Base-by-base conservation (phyloP, 2,113 vertebrate species). In the Choloepus hoffmanni region DNA sequence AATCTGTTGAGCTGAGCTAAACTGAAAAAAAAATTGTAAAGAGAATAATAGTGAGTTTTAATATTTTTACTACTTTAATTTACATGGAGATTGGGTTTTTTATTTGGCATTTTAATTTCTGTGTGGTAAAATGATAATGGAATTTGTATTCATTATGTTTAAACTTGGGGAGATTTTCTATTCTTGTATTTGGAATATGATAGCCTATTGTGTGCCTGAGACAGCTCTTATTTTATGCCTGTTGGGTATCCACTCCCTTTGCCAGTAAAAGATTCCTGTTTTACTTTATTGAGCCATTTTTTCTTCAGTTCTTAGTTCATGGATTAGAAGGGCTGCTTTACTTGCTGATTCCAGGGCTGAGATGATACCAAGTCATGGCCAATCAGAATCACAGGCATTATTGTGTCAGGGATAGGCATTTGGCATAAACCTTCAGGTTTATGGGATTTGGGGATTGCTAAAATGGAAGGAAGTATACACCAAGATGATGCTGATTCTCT, bases 91-190 rank as follows among this genome's bases (percentile, higher is more conserved):
- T 18, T 30, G 10, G 28, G n/a, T 45, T 90, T 88, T 50, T 88
- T 67, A 88, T 67, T 78, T 88, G 65, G 26, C 67, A 76, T 73
- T 93, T 95, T 85, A 68, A 74, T 63, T 78, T 84, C 62, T 40
- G 3, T 55, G 53, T 79, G 58, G 23, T 36, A 83, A 73, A 83
- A 84, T 36, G 13, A 67, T 40, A 62, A 74, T 24, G 33, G 58
- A 67, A 53, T 45, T 36, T 36, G 60, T 45, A 48, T 55, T 81
- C 62, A 28, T 73, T 91, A 21, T 86, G 18, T 91, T 95, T 48
- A 92, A 23, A 79, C 45, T 67, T 93, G 68, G 67, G 68, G 60
- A 62, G 36, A 55, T 50, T 7, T n/a, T 62, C 50, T 62, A 60
- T 73, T 72, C 53, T 36, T 23, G 8, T n/a, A 24, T 83, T 73